Percentiles rank a stretch among this genome's conserved stretches.
Evolutionary conservation across 2,113 vertebrate species (phyloP).

Genomic region (Actenoides hombroni): DNA sequence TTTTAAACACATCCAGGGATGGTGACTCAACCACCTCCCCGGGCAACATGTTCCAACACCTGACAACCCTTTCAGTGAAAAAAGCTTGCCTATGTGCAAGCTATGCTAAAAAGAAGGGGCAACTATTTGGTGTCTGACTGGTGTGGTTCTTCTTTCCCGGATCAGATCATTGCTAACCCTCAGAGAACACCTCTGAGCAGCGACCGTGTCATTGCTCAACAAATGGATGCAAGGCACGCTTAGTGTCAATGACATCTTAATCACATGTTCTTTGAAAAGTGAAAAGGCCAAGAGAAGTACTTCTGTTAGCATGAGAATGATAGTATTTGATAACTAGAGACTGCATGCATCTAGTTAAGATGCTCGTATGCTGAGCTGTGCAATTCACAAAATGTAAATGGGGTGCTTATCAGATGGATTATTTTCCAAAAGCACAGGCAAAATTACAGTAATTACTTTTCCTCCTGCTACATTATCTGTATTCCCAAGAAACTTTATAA

Average conservation of each 20-base stretch:
- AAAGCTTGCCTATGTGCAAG: background rate
- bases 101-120: background rate
- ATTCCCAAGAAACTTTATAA: slow-evolving; percentile 58
- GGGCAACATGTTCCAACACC: too few relatives aligned
- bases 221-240: background rate
- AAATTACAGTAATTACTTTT: slow-evolving; percentile 63
- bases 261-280: background rate
- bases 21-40: too few relatives aligned
- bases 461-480: slow-evolving; percentile 49
- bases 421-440: slow-evolving; percentile 50
- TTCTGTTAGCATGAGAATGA: background rate
- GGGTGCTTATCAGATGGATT: slow-evolving; percentile 48
- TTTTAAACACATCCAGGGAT: too few relatives aligned
- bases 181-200: background rate
- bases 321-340: background rate
- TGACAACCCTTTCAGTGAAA: too few relatives aligned
- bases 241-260: background rate
- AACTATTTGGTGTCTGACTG: background rate
- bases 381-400: slow-evolving; percentile 49
- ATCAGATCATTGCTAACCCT: background rate
- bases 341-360: background rate
- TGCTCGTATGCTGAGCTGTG: slow-evolving; percentile 5
- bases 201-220: background rate
- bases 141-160: background rate
- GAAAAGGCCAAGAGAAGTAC: background rate